Conservation (phyloP, 2,888 invertebrate species). For the Mythimna vitellina region DNA sequence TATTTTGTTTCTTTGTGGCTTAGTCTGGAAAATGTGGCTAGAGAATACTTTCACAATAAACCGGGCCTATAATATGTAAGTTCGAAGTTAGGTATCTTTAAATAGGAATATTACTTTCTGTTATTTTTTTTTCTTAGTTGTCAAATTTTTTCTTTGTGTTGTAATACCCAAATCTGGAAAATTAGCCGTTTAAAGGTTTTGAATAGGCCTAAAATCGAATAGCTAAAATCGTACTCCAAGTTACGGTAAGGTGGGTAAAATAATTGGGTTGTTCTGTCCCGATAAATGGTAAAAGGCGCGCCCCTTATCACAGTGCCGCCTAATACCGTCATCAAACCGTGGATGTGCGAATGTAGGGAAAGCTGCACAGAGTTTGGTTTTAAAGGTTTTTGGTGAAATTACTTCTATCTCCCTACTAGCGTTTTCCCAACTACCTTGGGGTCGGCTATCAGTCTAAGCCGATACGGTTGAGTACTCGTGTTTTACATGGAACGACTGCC, state of each 20-base stretch:
- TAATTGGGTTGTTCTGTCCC: slow-evolving; percentile 40
- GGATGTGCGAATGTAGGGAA: slow-evolving; percentile 35
- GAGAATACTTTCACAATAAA: not conserved
- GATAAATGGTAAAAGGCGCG: slow-evolving; percentile 41
- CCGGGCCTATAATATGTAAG: not conserved
- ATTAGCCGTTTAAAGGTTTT: not conserved
- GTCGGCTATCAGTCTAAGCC: no score
- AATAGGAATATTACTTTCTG: not conserved
- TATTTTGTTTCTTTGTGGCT: not conserved
- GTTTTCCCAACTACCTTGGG: no score
- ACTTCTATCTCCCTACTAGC: no score
- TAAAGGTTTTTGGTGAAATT: not conserved
- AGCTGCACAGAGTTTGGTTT: not conserved
- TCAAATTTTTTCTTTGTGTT: not conserved
- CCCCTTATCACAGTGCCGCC: slow-evolving; percentile 37
- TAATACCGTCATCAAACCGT: slow-evolving; percentile 42
- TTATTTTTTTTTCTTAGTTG: not conserved
- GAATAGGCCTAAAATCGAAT: not conserved
- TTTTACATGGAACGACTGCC: no score
- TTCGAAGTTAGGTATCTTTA: not conserved
- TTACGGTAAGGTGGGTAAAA: slow-evolving; percentile 20
- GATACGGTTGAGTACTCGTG: no score
- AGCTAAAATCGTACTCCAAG: slow-evolving; percentile 1
- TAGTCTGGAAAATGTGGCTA: not conserved
- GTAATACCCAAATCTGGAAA: not conserved